A percentile compares a stretch with the other conserved stretches of the same genome.
Conservation (phyloP, 1,140 invertebrate species). For the Papilio helenus region DNA sequence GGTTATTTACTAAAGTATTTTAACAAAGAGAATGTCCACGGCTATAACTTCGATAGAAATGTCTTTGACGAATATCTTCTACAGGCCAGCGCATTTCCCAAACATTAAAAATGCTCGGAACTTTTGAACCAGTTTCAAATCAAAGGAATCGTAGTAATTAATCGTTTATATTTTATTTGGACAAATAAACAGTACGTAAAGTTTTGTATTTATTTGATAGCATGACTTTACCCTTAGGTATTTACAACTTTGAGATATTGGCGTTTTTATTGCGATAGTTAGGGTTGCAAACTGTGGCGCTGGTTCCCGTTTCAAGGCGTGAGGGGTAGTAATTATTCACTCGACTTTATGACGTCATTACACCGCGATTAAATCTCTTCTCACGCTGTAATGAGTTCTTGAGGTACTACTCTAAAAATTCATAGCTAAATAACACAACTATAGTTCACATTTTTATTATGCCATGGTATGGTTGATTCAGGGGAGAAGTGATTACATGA, state of each 20-base stretch:
- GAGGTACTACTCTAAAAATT: background rate
- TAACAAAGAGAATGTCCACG: background rate
- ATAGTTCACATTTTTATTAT: background rate
- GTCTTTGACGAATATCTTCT: conserved; percentile 1
- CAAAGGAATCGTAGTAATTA: background rate
- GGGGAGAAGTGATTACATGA: no score
- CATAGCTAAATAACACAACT: background rate
- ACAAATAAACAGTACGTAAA: background rate
- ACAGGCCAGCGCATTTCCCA: background rate
- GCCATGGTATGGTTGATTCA: no score
- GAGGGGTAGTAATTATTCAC: conserved; percentile 29
- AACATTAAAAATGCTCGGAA: conserved; percentile 3
- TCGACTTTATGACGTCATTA: conserved; percentile 22
- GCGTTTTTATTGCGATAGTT: background rate
- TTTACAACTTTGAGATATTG: background rate
- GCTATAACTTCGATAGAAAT: background rate
- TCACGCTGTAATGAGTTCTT: background rate
- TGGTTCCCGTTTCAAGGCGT: background rate
- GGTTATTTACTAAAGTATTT: background rate
- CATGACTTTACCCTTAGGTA: background rate
- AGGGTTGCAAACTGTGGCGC: conserved; percentile 6
- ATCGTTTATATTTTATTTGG: background rate
- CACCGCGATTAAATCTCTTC: conserved; percentile 21
- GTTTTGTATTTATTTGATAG: background rate
- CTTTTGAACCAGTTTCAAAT: background rate